A percentile compares a stretch with the other conserved stretches of the same genome.
Evolutionary conservation across 2,888 invertebrate species (phyloP).

Genomic region (Drosophila picticornis): DNA sequence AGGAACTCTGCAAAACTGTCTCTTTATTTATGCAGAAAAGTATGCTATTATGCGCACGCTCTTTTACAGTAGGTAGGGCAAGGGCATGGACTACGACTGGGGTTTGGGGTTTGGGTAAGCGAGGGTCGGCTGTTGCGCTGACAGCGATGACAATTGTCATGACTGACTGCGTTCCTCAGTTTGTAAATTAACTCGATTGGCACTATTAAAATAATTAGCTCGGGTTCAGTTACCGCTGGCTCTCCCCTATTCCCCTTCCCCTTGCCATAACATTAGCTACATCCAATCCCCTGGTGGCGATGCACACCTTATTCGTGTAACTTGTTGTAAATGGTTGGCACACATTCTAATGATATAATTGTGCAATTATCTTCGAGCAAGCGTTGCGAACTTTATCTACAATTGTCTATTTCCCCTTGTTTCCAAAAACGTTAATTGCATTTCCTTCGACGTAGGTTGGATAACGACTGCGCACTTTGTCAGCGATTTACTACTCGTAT

Average conservation of each 20-base stretch:
- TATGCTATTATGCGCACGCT: conserved; percentile 71
- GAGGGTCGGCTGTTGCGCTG: conserved; percentile 52
- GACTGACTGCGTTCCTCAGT: conserved; percentile 19
- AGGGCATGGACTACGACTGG: background rate
- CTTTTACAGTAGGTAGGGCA: background rate
- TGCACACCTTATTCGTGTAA: conserved; percentile 28
- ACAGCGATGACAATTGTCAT: conserved; percentile 52
- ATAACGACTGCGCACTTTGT: conserved; percentile 19
- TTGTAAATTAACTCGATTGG: conserved; percentile 69
- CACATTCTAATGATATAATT: conserved; percentile 61
- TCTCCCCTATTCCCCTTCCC: background rate
- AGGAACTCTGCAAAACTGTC: conserved; percentile 3
- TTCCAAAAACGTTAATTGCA: conserved; percentile 47
- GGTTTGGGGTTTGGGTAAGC: background rate
- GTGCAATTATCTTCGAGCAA: conserved; percentile 55
- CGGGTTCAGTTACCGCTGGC: conserved; percentile 19
- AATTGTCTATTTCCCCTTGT: conserved; percentile 35
- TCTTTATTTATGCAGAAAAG: conserved; percentile 44
- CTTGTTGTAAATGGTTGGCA: conserved; percentile 23
- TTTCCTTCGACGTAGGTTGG: conserved; percentile 32
- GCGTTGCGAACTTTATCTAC: conserved; percentile 26
- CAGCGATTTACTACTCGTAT: background rate
- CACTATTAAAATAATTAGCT: conserved; percentile 72
- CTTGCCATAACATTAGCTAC: background rate
- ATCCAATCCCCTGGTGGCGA: conserved; percentile 21